phyloP scores from a whole-genome alignment of 2,888 invertebrate species.

The Drosophila peninsularis region DNA sequence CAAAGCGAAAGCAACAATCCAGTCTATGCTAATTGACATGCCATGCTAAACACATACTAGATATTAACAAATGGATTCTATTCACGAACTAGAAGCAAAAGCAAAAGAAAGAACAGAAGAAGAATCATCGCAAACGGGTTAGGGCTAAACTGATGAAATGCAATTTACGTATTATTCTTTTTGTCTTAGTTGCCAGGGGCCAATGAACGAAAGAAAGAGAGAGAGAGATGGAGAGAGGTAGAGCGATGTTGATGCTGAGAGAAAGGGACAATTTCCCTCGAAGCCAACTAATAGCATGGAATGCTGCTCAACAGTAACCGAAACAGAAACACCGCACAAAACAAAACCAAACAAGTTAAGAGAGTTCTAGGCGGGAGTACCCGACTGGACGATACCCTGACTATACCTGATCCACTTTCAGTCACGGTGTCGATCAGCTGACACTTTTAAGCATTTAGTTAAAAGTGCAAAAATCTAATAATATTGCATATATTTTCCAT shows the following conservation, averaged over 20 bases:
- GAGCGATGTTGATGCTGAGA: not conserved
- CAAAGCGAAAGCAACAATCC: not conserved
- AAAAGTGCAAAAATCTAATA: too few relatives aligned
- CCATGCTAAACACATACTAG: not conserved
- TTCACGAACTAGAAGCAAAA: slow-evolving; percentile 1
- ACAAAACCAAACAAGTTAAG: not conserved
- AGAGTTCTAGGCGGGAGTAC: not conserved
- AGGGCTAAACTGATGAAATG: slow-evolving; percentile 44
- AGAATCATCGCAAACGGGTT: slow-evolving; percentile 28
- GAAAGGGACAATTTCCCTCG: slow-evolving; percentile 8
- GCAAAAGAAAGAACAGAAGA: not conserved
- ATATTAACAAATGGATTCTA: slow-evolving; percentile 7
- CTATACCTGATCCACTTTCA: too few relatives aligned
- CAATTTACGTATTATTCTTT: slow-evolving; percentile 29
- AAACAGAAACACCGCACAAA: slow-evolving; percentile 3
- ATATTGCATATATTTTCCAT: too few relatives aligned
- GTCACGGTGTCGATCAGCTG: too few relatives aligned
- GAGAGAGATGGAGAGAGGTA: not conserved
- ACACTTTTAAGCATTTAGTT: too few relatives aligned
- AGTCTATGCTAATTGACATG: slow-evolving; percentile 17
- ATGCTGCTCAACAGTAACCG: slow-evolving; percentile 30
- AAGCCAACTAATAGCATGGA: slow-evolving; percentile 35
- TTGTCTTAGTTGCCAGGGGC: slow-evolving; percentile 37
- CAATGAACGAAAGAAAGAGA: slow-evolving; percentile 26
- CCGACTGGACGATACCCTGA: not conserved